Evolutionary conservation across 2,113 vertebrate genomes (phyloP).

Genomic region (Stegastes partitus): DNA sequence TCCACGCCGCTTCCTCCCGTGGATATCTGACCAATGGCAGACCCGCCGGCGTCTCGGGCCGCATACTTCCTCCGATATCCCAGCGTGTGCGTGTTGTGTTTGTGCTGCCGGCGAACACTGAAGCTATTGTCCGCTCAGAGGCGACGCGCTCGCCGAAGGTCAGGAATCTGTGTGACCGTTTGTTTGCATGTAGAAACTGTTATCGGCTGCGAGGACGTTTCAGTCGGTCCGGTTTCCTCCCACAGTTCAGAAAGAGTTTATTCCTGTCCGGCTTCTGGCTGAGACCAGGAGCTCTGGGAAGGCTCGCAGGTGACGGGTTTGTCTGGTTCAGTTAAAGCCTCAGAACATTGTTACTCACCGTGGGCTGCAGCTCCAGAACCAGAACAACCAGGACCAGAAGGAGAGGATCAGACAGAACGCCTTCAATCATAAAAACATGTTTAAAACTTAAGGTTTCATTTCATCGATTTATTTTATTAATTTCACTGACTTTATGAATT

Average conservation of each 20-base stretch:
- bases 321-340: too few species aligned
- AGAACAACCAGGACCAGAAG: too few species aligned
- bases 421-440: too few species aligned
- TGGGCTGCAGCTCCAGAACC: too few species aligned
- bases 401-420: too few species aligned
- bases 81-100: not conserved
- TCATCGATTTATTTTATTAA: too few species aligned
- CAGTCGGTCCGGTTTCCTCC: slow-evolving; percentile 1
- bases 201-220: slow-evolving; percentile 23
- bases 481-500: too few species aligned
- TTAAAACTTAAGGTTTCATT: too few species aligned
- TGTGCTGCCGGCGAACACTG: slow-evolving; percentile 49
- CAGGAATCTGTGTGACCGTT: slow-evolving; percentile 6
- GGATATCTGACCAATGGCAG: not conserved
- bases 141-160: not conserved
- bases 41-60: slow-evolving; percentile 6
- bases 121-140: slow-evolving; percentile 45
- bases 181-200: slow-evolving; percentile 27
- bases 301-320: too few species aligned
- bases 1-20: not conserved
- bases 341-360: too few species aligned
- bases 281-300: not conserved
- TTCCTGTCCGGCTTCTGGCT: too few species aligned
- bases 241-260: slow-evolving; percentile 33
- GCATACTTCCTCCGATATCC: slow-evolving; percentile 20